phyloP scores from a whole-genome alignment of 2,888 invertebrate species.

The Epicampocera succincta region DNA sequence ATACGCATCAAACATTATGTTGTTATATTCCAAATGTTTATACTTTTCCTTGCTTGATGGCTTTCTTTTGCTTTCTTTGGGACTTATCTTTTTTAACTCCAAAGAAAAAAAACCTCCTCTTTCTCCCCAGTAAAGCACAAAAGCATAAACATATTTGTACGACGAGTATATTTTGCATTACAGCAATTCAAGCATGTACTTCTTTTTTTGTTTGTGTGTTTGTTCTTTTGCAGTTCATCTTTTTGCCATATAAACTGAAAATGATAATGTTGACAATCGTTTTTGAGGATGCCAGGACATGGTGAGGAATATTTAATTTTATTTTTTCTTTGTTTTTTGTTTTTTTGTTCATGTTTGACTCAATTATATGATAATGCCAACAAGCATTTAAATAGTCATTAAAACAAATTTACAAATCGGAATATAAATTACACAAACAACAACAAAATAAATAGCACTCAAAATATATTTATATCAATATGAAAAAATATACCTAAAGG shows the following conservation, averaged over 20 bases:
- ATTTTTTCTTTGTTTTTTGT: too few relatives aligned
- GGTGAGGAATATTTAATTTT: conserved; percentile 61
- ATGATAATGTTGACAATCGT: conserved; percentile 57
- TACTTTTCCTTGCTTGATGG: not conserved
- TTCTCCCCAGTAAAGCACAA: not conserved
- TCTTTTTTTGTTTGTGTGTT: not conserved
- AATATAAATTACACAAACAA: not conserved
- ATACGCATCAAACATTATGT: conserved; percentile 48
- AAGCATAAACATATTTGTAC: not conserved
- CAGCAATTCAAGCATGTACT: conserved; percentile 1
- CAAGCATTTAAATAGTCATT: conserved; percentile 31
- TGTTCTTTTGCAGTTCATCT: not conserved
- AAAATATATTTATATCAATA: too few relatives aligned
- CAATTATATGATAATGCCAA: conserved; percentile 54
- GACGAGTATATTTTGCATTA: too few relatives aligned
- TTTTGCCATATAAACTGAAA: conserved; percentile 11
- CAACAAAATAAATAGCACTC: not conserved
- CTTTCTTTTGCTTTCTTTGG: not conserved
- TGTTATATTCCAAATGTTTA: conserved; percentile 20
- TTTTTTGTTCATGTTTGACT: conserved; percentile 36
- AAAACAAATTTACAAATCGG: conserved; percentile 16
- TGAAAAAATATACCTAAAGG: too few relatives aligned
- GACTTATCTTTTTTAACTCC: not conserved
- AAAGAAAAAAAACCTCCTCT: not conserved
- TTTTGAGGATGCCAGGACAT: conserved; percentile 54